Evolutionary conservation across 2,113 vertebrate species (phyloP), one percentile per base, ranked within the genome.

Genomic region (Gambusia affinis): DNA sequence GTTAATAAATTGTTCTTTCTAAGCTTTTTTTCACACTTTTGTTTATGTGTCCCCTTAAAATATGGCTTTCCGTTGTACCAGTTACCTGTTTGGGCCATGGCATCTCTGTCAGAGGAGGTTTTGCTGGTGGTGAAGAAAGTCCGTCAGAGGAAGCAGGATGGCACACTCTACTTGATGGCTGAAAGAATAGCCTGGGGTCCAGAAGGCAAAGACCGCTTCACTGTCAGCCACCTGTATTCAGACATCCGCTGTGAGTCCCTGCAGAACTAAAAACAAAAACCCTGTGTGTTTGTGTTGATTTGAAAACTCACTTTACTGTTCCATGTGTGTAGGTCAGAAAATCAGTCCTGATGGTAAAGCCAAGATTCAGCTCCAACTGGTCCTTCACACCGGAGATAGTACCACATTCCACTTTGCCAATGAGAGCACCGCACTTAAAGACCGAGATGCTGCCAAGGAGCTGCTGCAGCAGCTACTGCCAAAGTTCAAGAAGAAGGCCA

Each of bases 301-400:
- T 75, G 1, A 35, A 63, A 33, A 24, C 22, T 4, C 4, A 3
- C 0, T 60, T 65, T 24, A 35, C 42, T 54, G 31, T 24, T 82
- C 28, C 7, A 63, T 65, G 8, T 76, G 33, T 61, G 47, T 91
- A 99, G 98, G 98, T 94, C 98, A 99, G 94, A 99, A 99, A 93
- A 99, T 99, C 89, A 99, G 98, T 92, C 98, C 98, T 67, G 98
- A 99, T 87, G 98, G 98, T 70, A 99, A 99, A 95, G 94, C 97
- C 75, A 99, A 99, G 94, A 96, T 99, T 90, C 98, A 99, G 78
- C 97, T 99, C 72, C 98, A 99, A 92, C 91, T 99, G 72, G 96
- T 99, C 60, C 94, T 99, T 79, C 97, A 99, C 90, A 95, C 96
- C 7, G 98, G 98, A 11, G 98, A 99, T 72, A 97, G 96, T 74